Base-by-base conservation (phyloP, 2,888 invertebrate species). In the Rhagium mordax region DNA sequence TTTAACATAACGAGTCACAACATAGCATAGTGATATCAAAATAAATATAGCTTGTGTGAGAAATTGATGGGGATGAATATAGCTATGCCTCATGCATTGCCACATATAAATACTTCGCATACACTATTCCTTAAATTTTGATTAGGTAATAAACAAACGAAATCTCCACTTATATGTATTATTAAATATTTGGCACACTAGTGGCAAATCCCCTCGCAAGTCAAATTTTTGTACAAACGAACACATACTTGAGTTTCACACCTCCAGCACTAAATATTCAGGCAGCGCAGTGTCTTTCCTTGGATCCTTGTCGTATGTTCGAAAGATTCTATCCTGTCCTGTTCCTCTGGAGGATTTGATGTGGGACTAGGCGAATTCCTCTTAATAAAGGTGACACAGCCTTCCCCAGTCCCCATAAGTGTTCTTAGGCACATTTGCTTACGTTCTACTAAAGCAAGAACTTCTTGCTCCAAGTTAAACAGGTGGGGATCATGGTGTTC, bases 401-500 rank as follows among this genome's bases (percentile, higher is more conserved):
- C 88, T 83, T 77, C 86, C 10, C 87, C 88, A 57, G 85, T 86
- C 1, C 90, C 90, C 90, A 91, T 90, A 49, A 90, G 79, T 1
- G 87, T 85, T 83, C 88, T 83, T 71, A 93, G 85, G 84, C 92
- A 91, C 81, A 93, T 89, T 79, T 89, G 90, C 86, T 89, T 88
- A 59, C 86, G 86, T 66, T 88, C 86, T 49, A 90, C 86, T 66
- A 84, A 83, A 0, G 81, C 70, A 60, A 85, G 68, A 0, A 95
- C 93, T 78, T 92, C 88, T 65, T 90, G 88, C 85, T 97, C 97
- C 79, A 97, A 87, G 0, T 91, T 91, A 86, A 93, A 95, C 53
- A 97, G 87, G 87, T 97, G 96, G 24, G 92, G 90, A 84, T 97
- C 96, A 55, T 92, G 88, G 0, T 91, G 92, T 71, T 92, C 92